Evolutionary conservation across 2,113 vertebrate species (phyloP).

Genomic region (Dasyprocta punctata): DNA sequence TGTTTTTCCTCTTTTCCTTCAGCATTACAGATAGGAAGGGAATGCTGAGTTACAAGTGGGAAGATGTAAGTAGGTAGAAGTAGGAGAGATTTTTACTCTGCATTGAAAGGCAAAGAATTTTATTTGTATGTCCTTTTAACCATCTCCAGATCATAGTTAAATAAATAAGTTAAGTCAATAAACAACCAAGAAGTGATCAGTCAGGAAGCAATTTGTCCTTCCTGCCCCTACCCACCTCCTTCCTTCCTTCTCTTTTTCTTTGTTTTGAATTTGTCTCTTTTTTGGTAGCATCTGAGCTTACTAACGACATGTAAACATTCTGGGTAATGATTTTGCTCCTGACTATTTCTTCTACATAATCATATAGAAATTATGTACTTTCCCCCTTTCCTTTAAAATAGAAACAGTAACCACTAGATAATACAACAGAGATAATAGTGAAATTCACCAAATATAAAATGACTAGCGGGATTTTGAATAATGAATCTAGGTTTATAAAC

Average conservation of each 20-base stretch:
- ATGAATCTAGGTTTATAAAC: conserved; percentile 6
- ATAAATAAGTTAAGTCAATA: not conserved
- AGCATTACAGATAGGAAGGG: not conserved
- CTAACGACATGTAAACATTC: not conserved
- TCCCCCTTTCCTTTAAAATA: not conserved
- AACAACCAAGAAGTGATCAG: not conserved
- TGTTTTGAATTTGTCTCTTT: not conserved
- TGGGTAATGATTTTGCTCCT: not conserved
- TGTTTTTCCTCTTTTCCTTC: not conserved
- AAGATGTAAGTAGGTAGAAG: not conserved
- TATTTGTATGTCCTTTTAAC: not conserved
- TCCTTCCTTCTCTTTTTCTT: not conserved
- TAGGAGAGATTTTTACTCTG: not conserved
- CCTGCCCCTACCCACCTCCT: no score
- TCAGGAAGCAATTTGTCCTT: not conserved
- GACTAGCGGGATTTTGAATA: not conserved
- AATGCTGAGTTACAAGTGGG: not conserved
- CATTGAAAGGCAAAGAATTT: not conserved
- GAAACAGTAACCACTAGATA: not conserved
- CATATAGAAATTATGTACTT: not conserved
- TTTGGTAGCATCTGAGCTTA: not conserved
- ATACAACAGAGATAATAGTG: not conserved
- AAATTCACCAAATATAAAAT: not conserved
- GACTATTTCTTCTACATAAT: not conserved
- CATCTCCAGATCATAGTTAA: not conserved